These are phyloP conservation scores for Himalopsyche anomala DNA, from an alignment of 2,888 invertebrate species.

Conservation along the genomic window DNA sequence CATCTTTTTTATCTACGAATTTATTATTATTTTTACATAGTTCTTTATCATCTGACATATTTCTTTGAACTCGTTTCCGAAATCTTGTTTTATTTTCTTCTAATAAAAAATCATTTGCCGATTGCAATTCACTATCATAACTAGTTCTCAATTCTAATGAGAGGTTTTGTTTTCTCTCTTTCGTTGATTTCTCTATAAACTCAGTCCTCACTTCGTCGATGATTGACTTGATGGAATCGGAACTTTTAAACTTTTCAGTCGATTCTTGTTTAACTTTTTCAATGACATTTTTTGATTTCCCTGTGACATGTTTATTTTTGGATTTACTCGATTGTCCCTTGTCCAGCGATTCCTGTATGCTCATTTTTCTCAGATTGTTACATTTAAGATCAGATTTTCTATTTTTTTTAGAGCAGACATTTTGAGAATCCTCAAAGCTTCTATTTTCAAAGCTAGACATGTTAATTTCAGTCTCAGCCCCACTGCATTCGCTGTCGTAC, in stretches of 20 bases:
- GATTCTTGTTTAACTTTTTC: not conserved
- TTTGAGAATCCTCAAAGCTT: slow-evolving; percentile 64
- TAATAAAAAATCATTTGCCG: not conserved
- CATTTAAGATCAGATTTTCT: slow-evolving; percentile 1
- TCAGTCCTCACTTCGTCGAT: slow-evolving; percentile 68
- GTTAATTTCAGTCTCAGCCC: slow-evolving; percentile 76
- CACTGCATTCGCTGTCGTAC: slow-evolving; percentile 76
- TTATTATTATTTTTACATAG: not conserved
- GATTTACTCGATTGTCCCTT: not conserved
- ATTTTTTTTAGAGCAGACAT: not conserved
- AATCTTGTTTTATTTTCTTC: not conserved
- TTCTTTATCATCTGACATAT: not conserved
- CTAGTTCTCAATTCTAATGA: slow-evolving; percentile 71
- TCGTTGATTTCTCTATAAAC: slow-evolving; percentile 65
- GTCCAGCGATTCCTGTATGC: not conserved
- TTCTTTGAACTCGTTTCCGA: no score
- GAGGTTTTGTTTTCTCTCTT: slow-evolving; percentile 65
- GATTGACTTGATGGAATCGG: slow-evolving; percentile 68
- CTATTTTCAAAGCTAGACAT: slow-evolving; percentile 71
- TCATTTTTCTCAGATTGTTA: slow-evolving; percentile 47
- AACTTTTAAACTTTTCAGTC: slow-evolving; percentile 59
- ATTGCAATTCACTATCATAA: slow-evolving; percentile 67
- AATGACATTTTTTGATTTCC: slow-evolving; percentile 36
- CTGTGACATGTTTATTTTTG: not conserved
- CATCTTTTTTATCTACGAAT: not conserved